Base-by-base conservation (phyloP, 2,888 invertebrate genomes). In the Fragum sueziense region DNA sequence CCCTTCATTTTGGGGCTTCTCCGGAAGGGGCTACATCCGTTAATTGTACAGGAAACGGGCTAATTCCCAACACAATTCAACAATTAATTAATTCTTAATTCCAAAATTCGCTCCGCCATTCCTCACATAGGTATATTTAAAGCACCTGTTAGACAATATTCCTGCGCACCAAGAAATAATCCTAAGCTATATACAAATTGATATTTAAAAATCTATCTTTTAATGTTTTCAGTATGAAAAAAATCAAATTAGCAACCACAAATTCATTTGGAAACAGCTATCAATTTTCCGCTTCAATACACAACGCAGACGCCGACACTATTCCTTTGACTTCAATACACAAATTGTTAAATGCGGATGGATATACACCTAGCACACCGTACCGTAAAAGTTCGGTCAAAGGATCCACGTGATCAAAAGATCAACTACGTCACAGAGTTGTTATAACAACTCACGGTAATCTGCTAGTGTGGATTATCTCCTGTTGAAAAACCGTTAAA, bases 381-480 rank as follows among this genome's bases (percentile, higher is more conserved):
- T 65, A 65, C 65, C 65, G 65, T 65, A 65, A 65, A 65, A 37
- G 82, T 74, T 86, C 86, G 83, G 84, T 85, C 85, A 87, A 75
- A 67, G 59, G 73, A 41, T 74, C 70, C 88, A 88, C 88, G 89
- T 89, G 89, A 88, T 73, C 82, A 76, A 75, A 74, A 65, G 79
- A 79, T 74, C 71, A 70, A 68, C 74, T 79, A 89, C 89, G 90
- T 89, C 90, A 90, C 85, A 83, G 76, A 88, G 89, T 89, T 88
- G 89, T 89, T 90, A 90, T 89, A 90, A 90, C 90, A 87, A 90
- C 90, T 87, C 82, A 74, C 74, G 78, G 71, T 74, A 74, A 74
- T 74, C 74, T 74, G 27, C 68, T 37, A 68, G 65, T 29, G 37
- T 0, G 65, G 74, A 70, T 70, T 70, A 70, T 65, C 65, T 65